Conservation (phyloP, 2,888 invertebrate species). For the Aporophyla nigra region DNA sequence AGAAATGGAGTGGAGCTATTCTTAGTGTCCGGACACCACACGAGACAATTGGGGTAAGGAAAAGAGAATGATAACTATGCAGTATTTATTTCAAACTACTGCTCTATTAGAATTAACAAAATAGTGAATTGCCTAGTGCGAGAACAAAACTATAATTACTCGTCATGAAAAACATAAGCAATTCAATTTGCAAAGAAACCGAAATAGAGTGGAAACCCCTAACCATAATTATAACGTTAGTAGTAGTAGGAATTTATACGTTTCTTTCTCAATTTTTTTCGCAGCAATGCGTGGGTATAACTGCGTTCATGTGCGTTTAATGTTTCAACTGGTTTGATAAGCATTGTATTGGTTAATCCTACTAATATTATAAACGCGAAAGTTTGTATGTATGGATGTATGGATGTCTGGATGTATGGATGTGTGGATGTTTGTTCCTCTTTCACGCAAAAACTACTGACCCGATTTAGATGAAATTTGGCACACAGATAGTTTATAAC, state of each 20-base stretch:
- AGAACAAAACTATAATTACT: background rate
- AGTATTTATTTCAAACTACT: background rate
- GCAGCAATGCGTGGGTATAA: background rate
- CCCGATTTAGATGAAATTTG: no score
- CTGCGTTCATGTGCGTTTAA: background rate
- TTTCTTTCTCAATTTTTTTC: background rate
- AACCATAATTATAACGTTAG: background rate
- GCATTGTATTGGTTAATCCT: background rate
- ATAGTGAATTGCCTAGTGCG: background rate
- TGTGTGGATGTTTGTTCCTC: no score
- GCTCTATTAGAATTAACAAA: background rate
- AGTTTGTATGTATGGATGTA: no score
- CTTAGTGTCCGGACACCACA: no score
- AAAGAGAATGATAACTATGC: no score
- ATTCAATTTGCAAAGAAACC: background rate
- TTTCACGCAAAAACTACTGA: no score
- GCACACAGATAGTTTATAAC: no score
- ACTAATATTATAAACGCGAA: no score
- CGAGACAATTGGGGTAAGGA: no score
- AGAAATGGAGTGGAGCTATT: no score
- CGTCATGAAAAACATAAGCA: background rate
- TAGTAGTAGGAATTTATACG: background rate
- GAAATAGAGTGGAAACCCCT: background rate
- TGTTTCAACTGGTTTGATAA: background rate
- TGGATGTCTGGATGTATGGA: no score